Percentiles rank a stretch among this genome's conserved stretches.
Evolutionary conservation across 2,888 invertebrate genomes (phyloP).

Genomic region (Nesidiocoris tenuis): DNA sequence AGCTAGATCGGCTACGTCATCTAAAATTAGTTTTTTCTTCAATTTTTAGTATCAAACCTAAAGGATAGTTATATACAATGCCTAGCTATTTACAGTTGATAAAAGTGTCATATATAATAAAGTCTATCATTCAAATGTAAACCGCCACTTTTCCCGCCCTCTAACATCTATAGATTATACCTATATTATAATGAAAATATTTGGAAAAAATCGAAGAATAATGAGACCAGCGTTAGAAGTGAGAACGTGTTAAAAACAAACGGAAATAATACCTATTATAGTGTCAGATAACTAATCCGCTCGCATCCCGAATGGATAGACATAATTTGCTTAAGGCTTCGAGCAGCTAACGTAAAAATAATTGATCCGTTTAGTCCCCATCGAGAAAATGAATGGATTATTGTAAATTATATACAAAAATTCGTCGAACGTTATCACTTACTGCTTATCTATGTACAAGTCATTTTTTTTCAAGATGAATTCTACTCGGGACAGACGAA

Average conservation of each 20-base stretch:
- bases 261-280: neutral
- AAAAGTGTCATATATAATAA: constrained; percentile 42
- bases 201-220: neutral
- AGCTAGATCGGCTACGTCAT: constrained; percentile 34
- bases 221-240: neutral
- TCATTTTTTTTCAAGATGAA: neutral
- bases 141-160: neutral
- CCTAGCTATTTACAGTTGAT: constrained; percentile 45
- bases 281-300: too few relatives aligned
- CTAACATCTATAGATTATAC: neutral
- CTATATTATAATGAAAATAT: neutral
- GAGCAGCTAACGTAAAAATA: neutral
- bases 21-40: constrained; percentile 34
- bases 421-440: neutral
- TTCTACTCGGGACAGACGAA: neutral
- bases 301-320: neutral
- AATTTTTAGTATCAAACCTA: constrained; percentile 47
- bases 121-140: constrained; percentile 32
- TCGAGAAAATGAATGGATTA: neutral
- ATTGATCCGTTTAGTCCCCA: neutral
- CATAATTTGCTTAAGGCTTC: neutral
- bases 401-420: neutral
- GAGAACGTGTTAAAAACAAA: neutral
- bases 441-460: neutral
- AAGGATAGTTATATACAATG: constrained; percentile 43